Percentiles rank a stretch among this genome's conserved stretches.
Evolutionary conservation across 2,888 invertebrate genomes (phyloP).

Genomic region (Chymomyza amoena): DNA sequence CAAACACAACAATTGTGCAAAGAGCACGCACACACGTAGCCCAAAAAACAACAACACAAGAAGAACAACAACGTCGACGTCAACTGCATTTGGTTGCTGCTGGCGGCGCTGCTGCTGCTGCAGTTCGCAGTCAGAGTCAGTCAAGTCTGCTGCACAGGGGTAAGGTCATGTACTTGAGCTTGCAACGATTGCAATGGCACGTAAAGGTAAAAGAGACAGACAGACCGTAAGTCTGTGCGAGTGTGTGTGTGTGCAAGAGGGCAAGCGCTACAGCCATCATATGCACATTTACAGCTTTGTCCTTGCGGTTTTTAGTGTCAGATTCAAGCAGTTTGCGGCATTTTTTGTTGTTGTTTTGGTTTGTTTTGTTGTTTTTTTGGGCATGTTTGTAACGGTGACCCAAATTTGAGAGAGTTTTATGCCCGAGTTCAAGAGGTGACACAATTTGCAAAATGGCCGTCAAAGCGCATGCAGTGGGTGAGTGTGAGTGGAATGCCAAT

Average conservation of each 20-base stretch:
- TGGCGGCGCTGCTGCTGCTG: conserved; percentile 28
- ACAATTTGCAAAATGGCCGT: no score
- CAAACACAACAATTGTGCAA: conserved; percentile 36
- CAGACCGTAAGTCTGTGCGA: background rate
- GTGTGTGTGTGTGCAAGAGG: background rate
- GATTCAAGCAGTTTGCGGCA: background rate
- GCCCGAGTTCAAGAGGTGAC: background rate
- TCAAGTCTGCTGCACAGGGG: conserved; percentile 42
- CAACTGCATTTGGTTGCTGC: conserved; percentile 2
- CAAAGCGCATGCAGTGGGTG: no score
- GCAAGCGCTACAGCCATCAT: conserved; percentile 11
- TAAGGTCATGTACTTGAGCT: conserved; percentile 73
- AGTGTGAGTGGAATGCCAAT: no score
- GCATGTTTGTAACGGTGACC: conserved; percentile 54
- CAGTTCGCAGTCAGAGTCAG: conserved; percentile 28
- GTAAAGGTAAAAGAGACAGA: conserved; percentile 33
- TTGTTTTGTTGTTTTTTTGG: conserved; percentile 16
- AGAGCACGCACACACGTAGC: conserved; percentile 45
- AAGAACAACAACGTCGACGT: background rate
- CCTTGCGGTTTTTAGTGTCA: conserved; percentile 48
- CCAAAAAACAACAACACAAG: conserved; percentile 2
- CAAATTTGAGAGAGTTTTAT: conserved; percentile 29
- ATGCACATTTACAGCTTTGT: conserved; percentile 49
- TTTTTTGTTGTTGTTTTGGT: conserved; percentile 5
- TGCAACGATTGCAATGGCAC: conserved; percentile 55